A percentile compares a stretch with the other conserved stretches of the same genome.
Evolutionary conservation across 1,140 invertebrate species (phyloP).

Genomic region (Drosophila grimshawi): DNA sequence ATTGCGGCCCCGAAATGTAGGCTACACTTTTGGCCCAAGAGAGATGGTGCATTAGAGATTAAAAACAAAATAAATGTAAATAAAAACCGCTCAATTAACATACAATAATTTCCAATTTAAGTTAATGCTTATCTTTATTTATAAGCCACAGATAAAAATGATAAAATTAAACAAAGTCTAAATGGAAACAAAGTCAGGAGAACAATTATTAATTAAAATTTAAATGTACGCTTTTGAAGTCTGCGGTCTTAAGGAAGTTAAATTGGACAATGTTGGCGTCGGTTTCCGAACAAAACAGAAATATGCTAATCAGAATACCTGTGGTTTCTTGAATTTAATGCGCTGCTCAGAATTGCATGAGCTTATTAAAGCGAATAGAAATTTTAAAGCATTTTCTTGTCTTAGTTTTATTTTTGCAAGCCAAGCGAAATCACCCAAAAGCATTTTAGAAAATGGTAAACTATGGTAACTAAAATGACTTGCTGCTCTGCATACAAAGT

Average conservation of each 20-base stretch:
- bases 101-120: not conserved
- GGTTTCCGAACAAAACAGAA: not conserved
- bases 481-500: not conserved
- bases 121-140: not conserved
- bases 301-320: not conserved
- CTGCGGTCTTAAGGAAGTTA: not conserved
- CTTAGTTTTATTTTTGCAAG: not conserved
- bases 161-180: not conserved
- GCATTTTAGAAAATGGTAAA: conserved; percentile 3
- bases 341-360: not conserved
- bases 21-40: conserved; percentile 5
- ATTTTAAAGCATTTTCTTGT: not conserved
- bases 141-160: not conserved
- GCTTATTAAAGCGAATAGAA: not conserved
- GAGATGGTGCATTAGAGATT: too few relatives aligned
- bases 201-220: conserved; percentile 7
- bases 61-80: not conserved
- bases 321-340: not conserved
- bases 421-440: not conserved
- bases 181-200: not conserved
- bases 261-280: not conserved
- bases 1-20: conserved; percentile 22
- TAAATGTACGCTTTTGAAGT: not conserved
- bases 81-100: not conserved
- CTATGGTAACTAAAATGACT: conserved; percentile 6